Base-by-base conservation (phyloP, 2,113 vertebrate genomes). In the Muscicapa adusta region DNA sequence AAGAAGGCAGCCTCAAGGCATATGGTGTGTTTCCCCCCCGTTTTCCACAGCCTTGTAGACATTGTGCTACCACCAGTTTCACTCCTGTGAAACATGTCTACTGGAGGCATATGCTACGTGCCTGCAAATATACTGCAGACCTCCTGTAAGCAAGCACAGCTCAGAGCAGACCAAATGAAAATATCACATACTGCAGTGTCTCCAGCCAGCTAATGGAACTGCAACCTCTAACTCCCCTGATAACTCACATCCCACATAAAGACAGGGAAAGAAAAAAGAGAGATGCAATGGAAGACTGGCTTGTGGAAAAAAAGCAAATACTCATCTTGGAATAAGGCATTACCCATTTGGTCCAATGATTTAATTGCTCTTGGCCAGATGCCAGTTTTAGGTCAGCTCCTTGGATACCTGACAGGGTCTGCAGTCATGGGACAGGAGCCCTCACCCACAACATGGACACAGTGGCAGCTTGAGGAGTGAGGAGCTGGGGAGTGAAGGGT, bases 101-200 rank as follows among this genome's bases (percentile, higher is more conserved):
- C 72, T 48, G 60, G 47, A 89, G 63, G 84, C 33, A 13, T 19
- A 28, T 3, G 24, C 68, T 88, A 82, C 18, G 9, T 6, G 45
- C 45, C 78, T 91, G 74, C 42, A 89, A 94, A 91, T 60, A 53
- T 11, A 79, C n/a, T 57, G 71, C 77, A 76, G 36, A 42, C 38
- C 74, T 91, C 47, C 91, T 28, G 36, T 50, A 76, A 79, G 89
- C 66, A 63, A 87, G 90, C 8, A 72, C 45, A 34, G 68, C 26
- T 71, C 76, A 45, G 3, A 56, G 63, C 60, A 86, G 63, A 90
- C 33, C 72, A 83, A 80, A 94, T 50, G 51, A 92, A 96, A 93
- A 73, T 65, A 90, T n/a, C 66, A 57, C 28, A 50, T 58, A 73
- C 33, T 83, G 67, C 11, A 4, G 51, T 54, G 47, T 89, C 89